Evolutionary conservation across 2,113 vertebrate species (phyloP).

Genomic region (Heloderma charlesbogerti): DNA sequence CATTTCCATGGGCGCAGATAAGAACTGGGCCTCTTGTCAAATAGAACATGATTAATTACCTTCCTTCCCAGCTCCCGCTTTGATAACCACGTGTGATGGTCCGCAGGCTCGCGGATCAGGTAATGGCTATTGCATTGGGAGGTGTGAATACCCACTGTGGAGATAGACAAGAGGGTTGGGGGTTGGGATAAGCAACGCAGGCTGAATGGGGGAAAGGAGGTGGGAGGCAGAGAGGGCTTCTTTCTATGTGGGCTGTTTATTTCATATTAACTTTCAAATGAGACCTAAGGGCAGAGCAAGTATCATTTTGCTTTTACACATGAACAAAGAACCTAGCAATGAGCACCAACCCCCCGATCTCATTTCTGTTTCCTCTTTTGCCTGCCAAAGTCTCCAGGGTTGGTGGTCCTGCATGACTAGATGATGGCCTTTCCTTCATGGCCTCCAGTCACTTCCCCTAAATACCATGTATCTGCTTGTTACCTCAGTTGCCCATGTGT

Average conservation of each 20-base stretch:
- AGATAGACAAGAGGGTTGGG: background rate
- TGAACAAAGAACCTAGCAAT: background rate
- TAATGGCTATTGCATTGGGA: slow-evolving; percentile 40
- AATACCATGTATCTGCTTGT: background rate
- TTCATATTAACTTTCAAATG: fast-evolving
- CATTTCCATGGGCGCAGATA: slow-evolving; percentile 77
- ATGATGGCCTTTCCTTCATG: background rate
- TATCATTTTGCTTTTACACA: background rate
- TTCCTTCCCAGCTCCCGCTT: slow-evolving; percentile 74
- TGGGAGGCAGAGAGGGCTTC: background rate
- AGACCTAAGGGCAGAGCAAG: background rate
- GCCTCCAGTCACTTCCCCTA: background rate
- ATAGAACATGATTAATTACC: slow-evolving; percentile 88
- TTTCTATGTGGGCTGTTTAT: background rate
- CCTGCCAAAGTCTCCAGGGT: background rate
- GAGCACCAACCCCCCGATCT: background rate
- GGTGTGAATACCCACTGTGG: slow-evolving; percentile 28
- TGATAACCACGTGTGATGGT: slow-evolving; percentile 76
- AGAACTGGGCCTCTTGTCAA: slow-evolving; percentile 87
- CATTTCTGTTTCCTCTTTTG: background rate
- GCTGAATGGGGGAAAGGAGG: fast-evolving
- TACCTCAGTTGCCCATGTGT: background rate
- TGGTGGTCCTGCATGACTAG: background rate
- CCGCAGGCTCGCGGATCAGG: slow-evolving; percentile 65
- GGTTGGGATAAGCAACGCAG: fast-evolving